These are phyloP conservation scores for Lineus longissimus DNA, from an alignment of 1,140 invertebrate genomes.

Conservation along the genomic window DNA sequence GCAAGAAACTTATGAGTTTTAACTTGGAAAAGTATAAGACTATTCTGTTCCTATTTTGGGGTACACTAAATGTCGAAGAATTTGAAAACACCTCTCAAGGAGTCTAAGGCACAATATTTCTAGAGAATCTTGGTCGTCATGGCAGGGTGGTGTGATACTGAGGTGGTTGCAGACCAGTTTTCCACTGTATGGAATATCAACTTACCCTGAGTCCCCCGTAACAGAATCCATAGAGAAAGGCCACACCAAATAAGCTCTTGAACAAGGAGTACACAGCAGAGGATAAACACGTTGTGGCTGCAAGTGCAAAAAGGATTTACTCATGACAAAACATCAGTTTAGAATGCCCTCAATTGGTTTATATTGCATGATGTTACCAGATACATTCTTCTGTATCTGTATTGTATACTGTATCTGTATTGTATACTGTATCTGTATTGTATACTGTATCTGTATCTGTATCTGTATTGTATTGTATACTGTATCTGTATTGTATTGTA, in stretches of 20 bases:
- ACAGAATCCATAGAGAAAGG: conserved; percentile 82
- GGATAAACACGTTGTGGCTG: conserved; percentile 79
- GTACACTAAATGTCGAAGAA: too few species aligned
- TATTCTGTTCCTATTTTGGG: too few species aligned
- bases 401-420: too few species aligned
- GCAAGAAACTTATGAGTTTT: too few species aligned
- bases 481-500: too few species aligned
- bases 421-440: too few species aligned
- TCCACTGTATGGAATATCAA: too few species aligned
- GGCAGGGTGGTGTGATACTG: neutral
- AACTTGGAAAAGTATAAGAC: too few species aligned
- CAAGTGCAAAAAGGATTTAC: conserved; percentile 16
- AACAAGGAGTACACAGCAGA: conserved; percentile 81
- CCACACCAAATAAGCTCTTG: conserved; percentile 74
- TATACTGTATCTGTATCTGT: too few species aligned
- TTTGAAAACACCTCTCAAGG: neutral
- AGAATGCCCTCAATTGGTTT: neutral
- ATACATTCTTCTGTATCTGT: too few species aligned
- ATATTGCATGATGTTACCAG: neutral
- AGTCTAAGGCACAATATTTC: neutral
- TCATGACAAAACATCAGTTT: neutral
- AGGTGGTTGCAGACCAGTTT: too few species aligned
- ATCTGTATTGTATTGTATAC: too few species aligned
- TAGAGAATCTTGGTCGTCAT: neutral
- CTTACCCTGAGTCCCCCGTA: conserved; percentile 64